phyloP scores from a whole-genome alignment of 2,888 invertebrate species.

The Cylloceria caligata region DNA sequence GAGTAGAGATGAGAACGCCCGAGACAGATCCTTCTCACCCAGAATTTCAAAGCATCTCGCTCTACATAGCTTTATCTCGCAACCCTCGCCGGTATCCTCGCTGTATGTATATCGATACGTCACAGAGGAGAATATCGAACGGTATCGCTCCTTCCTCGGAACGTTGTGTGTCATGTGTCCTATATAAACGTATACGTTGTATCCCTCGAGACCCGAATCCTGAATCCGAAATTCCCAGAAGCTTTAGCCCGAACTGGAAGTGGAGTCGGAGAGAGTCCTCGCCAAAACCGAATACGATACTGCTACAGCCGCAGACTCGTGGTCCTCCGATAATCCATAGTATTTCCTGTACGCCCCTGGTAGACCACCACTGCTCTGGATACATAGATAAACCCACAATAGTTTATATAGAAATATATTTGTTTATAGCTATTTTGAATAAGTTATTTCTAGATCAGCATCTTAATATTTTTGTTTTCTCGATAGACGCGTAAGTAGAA shows the following conservation, averaged over 20 bases:
- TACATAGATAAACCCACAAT: neutral
- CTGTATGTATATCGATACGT: conserved; percentile 45
- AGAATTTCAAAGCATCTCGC: conserved; percentile 52
- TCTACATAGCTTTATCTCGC: conserved; percentile 38
- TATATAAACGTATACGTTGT: conserved; percentile 51
- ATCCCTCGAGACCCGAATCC: conserved; percentile 47
- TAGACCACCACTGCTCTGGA: neutral
- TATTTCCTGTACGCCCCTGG: conserved; percentile 9
- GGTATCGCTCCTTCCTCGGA: conserved; percentile 11
- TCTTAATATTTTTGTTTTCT: neutral
- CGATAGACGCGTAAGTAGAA: no score
- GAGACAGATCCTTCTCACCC: conserved; percentile 58
- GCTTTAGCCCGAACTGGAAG: conserved; percentile 21
- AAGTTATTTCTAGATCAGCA: neutral
- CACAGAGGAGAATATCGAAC: conserved; percentile 24
- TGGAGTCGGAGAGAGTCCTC: conserved; percentile 26
- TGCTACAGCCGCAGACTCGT: neutral
- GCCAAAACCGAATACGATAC: conserved; percentile 52
- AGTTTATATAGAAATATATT: neutral
- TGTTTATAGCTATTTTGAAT: neutral
- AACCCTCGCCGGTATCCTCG: neutral
- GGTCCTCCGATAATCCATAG: conserved; percentile 61
- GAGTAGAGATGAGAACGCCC: conserved; percentile 59
- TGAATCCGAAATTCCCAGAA: conserved; percentile 55
- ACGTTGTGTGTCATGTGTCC: conserved; percentile 33